Percentiles rank a stretch among this genome's conserved stretches.
These are phyloP conservation scores for Benthosema pterotum DNA, from an alignment of 2,797 vertebrate species.

Conservation along the genomic window DNA sequence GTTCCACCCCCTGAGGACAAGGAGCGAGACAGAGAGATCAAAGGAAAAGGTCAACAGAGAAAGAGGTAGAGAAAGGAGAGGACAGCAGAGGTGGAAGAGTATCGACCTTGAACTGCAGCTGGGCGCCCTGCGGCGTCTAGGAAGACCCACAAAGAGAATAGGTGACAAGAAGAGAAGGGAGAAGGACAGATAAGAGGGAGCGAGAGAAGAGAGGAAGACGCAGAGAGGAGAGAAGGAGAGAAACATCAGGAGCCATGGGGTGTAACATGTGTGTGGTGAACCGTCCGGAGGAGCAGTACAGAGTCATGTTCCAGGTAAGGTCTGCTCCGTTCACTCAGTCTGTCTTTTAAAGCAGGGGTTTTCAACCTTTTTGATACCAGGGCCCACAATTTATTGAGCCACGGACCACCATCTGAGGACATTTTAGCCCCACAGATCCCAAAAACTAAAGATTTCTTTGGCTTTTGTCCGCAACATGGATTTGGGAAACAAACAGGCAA, in stretches of 20 bases:
- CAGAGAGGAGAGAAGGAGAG: not conserved
- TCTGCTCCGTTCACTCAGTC: not conserved
- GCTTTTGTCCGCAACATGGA: too few relatives aligned
- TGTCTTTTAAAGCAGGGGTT: too few relatives aligned
- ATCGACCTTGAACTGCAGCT: not conserved
- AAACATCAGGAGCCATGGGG: conserved; percentile 72
- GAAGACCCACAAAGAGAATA: not conserved
- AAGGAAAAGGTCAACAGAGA: conserved; percentile 18
- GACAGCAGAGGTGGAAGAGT: conserved; percentile 21
- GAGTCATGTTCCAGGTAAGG: conserved; percentile 87
- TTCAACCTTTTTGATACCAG: too few relatives aligned
- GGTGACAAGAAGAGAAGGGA: not conserved
- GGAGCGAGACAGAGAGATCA: not conserved
- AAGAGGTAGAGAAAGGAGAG: not conserved
- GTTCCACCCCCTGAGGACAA: not conserved
- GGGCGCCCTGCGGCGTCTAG: not conserved
- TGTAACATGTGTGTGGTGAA: conserved; percentile 90
- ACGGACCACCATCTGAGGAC: too few relatives aligned
- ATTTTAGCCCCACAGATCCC: too few relatives aligned
- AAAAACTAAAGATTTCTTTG: too few relatives aligned
- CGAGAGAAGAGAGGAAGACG: not conserved
- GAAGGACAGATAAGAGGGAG: not conserved
- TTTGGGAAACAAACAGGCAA: too few relatives aligned
- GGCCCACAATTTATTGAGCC: too few relatives aligned
- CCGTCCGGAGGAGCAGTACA: conserved; percentile 87